Percentiles rank a stretch among this genome's conserved stretches.
Evolutionary conservation across 2,888 invertebrate genomes (phyloP).

Genomic region (Ormyrus pomaceus): DNA sequence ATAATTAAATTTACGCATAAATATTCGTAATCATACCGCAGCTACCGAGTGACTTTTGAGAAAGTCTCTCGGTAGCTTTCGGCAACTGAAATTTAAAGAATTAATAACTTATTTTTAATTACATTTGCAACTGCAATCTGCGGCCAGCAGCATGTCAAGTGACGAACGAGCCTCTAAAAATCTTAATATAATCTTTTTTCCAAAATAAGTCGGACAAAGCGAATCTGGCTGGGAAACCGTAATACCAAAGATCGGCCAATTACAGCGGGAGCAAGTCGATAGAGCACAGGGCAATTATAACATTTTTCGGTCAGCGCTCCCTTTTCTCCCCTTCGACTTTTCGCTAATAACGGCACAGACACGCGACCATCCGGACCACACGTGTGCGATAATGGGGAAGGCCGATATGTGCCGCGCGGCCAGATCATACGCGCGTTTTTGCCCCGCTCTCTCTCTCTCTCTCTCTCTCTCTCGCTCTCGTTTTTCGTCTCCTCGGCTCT

Average conservation of each 20-base stretch:
- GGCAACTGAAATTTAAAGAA: not conserved
- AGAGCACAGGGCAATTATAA: constrained; percentile 12
- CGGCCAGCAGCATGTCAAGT: not conserved
- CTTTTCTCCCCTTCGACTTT: constrained; percentile 38
- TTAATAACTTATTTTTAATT: not conserved
- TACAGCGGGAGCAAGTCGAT: not conserved
- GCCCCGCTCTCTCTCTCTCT: not conserved
- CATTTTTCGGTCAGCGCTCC: constrained; percentile 36
- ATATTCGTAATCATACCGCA: too few relatives aligned
- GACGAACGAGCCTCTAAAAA: not conserved
- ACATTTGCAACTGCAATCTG: not conserved
- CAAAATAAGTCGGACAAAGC: not conserved
- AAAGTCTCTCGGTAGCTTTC: constrained; percentile 1
- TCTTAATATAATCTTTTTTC: not conserved
- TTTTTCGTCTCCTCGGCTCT: too few relatives aligned
- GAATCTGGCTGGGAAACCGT: not conserved
- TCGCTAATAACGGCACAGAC: constrained; percentile 63
- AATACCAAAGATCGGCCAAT: constrained; percentile 20
- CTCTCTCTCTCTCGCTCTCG: constrained; percentile 58
- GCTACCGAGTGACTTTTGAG: too few relatives aligned
- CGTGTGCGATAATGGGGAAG: constrained; percentile 71
- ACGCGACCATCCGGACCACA: constrained; percentile 74
- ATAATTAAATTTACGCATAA: too few relatives aligned
- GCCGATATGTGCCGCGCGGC: constrained; percentile 58
- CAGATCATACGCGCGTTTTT: constrained; percentile 58